These are phyloP conservation scores for Petromus typicus DNA, from an alignment of 2,113 vertebrate genomes.

Conservation along the genomic window DNA sequence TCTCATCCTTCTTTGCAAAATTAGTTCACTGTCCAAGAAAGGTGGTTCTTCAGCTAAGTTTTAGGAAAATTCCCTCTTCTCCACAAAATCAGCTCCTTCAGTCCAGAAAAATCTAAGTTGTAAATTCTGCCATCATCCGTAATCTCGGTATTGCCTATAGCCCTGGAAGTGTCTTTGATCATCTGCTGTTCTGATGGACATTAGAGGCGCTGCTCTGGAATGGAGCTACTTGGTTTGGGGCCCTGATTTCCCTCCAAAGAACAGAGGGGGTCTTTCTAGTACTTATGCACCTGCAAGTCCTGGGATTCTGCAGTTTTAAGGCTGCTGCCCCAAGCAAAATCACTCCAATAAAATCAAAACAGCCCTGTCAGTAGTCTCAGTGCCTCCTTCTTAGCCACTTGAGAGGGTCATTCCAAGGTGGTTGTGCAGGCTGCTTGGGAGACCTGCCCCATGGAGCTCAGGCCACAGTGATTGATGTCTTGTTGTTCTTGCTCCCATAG, in stretches of 20 bases:
- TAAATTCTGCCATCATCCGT: not conserved
- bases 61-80: not conserved
- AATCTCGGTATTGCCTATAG: not conserved
- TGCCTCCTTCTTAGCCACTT: not conserved
- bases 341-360: not conserved
- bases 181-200: not conserved
- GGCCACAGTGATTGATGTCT: not conserved
- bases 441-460: fast-evolving
- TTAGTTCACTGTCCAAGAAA: not conserved
- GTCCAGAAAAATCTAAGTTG: not conserved
- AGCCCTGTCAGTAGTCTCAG: not conserved
- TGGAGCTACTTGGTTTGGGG: not conserved
- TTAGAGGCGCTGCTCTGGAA: not conserved
- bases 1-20: not conserved
- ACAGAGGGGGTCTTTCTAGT: not conserved
- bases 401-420: not conserved
- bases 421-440: fast-evolving
- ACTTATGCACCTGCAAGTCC: fast-evolving
- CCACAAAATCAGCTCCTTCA: not conserved
- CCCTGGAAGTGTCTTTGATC: not conserved
- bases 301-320: not conserved
- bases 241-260: not conserved
- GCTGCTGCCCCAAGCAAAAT: not conserved
- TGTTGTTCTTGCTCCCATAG: conserved; percentile 78
- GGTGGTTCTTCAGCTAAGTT: not conserved